Evolutionary conservation across 35 echinoderm and acorn worm species (phyloP).

Genomic region (Lytechinus variegatus): DNA sequence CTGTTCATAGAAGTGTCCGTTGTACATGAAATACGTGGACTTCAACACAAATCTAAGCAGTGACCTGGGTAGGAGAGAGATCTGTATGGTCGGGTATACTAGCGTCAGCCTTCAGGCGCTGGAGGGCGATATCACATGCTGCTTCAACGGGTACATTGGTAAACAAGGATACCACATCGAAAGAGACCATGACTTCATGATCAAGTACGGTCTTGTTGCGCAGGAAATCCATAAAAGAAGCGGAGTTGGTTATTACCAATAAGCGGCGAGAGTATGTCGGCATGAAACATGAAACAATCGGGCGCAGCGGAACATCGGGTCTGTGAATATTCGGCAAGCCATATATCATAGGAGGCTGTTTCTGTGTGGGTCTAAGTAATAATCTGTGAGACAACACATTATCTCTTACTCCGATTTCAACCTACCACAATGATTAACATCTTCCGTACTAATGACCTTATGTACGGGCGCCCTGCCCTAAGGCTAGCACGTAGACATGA

Average conservation of each 20-base stretch:
- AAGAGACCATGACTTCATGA: conserved; percentile 25
- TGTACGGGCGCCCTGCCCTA: too few relatives aligned
- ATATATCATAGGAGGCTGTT: neutral
- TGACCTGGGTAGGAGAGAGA: neutral
- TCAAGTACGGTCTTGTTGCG: neutral
- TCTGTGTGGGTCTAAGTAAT: too few relatives aligned
- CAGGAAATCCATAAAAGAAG: neutral
- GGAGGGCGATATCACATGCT: neutral
- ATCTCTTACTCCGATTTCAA: too few relatives aligned
- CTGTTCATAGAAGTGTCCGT: conserved; percentile 8
- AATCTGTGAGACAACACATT: too few relatives aligned
- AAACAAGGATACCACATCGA: too few relatives aligned
- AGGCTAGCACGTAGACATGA: too few relatives aligned
- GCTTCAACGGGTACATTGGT: too few relatives aligned
- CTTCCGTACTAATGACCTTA: too few relatives aligned
- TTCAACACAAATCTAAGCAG: conserved; percentile 17
- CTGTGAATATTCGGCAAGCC: conserved; percentile 56
- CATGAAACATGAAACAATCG: conserved; percentile 39
- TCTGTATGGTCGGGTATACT: neutral
- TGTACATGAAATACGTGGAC: conserved; percentile 52
- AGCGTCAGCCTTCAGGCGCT: neutral
- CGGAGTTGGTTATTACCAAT: conserved; percentile 29
- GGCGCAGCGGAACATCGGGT: conserved; percentile 40
- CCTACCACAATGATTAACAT: too few relatives aligned
- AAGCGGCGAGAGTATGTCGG: conserved; percentile 20